Conservation (phyloP, 2,113 vertebrate species). For the Embiotoca jacksoni region DNA sequence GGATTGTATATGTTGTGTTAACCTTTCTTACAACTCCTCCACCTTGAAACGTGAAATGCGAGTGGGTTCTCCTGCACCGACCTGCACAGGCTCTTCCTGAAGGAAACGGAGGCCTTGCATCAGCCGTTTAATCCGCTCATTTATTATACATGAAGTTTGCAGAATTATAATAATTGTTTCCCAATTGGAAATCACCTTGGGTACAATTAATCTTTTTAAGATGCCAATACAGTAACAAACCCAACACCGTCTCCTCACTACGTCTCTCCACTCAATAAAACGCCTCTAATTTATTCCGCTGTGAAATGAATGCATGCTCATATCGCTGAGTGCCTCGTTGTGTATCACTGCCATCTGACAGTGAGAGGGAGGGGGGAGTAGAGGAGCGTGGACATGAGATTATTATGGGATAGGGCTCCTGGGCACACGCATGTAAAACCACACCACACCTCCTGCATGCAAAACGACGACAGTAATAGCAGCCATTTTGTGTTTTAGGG, state of each 20-base stretch:
- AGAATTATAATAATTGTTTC: slow-evolving; percentile 85
- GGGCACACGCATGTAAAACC: neutral
- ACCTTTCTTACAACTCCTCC: too few relatives aligned
- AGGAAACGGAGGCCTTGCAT: slow-evolving; percentile 48
- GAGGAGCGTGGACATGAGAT: neutral
- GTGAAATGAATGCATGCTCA: slow-evolving; percentile 72
- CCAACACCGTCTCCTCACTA: slow-evolving; percentile 70
- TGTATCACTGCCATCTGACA: slow-evolving; percentile 30
- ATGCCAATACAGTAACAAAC: slow-evolving; percentile 81
- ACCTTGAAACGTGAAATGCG: neutral
- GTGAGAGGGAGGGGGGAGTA: neutral
- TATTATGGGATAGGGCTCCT: neutral
- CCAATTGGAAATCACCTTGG: slow-evolving; percentile 77
- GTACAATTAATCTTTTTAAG: slow-evolving; percentile 82
- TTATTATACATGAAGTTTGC: slow-evolving; percentile 78
- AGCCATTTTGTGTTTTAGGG: too few relatives aligned
- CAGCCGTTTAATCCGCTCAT: slow-evolving; percentile 76
- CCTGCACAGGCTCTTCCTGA: slow-evolving; percentile 5
- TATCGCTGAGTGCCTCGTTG: slow-evolving; percentile 77
- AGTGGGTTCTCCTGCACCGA: slow-evolving; percentile 5
- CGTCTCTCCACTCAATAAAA: slow-evolving; percentile 77
- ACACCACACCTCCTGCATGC: too few relatives aligned
- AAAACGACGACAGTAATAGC: too few relatives aligned
- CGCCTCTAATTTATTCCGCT: slow-evolving; percentile 79
- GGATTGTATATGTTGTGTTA: too few relatives aligned